Evolutionary conservation across 2,888 invertebrate species (phyloP).

Genomic region (Cryptophagus acutangulus): DNA sequence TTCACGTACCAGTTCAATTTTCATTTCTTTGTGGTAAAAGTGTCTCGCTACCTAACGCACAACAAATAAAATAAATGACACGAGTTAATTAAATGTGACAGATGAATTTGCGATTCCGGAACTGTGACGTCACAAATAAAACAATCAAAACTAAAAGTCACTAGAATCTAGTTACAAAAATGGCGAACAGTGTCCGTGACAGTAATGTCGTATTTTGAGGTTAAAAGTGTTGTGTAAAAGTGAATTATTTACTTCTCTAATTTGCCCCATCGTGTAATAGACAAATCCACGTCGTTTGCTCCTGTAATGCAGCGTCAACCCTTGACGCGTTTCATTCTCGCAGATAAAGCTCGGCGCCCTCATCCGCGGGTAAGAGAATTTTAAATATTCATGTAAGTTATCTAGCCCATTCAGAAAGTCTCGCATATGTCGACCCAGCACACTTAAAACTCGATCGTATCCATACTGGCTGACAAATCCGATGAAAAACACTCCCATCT

Average conservation of each 20-base stretch:
- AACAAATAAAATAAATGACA: no score
- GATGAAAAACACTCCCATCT: constrained; percentile 92
- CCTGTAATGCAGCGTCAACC: constrained; percentile 88
- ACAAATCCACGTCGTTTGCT: constrained; percentile 91
- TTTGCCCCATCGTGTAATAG: constrained; percentile 96
- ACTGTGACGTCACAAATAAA: no score
- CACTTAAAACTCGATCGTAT: constrained; percentile 85
- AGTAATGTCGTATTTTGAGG: no score
- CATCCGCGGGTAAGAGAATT: constrained; percentile 90
- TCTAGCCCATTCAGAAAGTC: constrained; percentile 95
- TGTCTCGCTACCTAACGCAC: constrained; percentile 71
- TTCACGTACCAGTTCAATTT: constrained; percentile 83
- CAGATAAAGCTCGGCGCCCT: constrained; percentile 95
- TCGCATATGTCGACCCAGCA: constrained; percentile 87
- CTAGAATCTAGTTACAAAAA: not conserved
- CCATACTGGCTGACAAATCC: constrained; percentile 92
- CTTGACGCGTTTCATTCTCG: constrained; percentile 89
- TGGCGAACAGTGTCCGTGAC: not conserved
- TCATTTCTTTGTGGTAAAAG: constrained; percentile 93
- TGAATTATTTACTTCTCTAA: constrained; percentile 72
- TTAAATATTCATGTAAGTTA: constrained; percentile 94
- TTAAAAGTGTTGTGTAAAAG: no score
- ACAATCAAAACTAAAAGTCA: no score
- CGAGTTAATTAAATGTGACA: no score
- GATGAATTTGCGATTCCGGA: no score